Evolutionary conservation across 2,888 invertebrate genomes (phyloP).

Genomic region (Yponomeuta evonymella): DNA sequence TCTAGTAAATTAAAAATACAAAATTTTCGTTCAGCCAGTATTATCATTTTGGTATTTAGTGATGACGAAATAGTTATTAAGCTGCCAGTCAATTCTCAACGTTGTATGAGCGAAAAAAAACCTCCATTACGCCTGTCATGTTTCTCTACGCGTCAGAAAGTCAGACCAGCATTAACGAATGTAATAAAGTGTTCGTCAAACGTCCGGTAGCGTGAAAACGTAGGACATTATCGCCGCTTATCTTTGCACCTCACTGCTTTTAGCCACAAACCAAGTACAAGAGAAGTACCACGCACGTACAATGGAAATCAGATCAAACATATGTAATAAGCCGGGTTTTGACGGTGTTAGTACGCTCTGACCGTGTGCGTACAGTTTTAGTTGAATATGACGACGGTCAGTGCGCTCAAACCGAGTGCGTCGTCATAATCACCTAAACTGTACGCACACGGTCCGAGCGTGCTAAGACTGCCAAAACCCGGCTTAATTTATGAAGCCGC

Average conservation of each 20-base stretch:
- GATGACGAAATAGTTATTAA: background rate
- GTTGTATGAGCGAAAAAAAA: background rate
- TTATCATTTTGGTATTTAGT: background rate
- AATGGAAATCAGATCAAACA: background rate
- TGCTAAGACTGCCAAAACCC: no score
- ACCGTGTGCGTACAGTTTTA: no score
- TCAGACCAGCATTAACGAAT: background rate
- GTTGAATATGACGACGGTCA: no score
- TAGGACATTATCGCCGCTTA: constrained; percentile 1
- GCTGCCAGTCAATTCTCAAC: background rate
- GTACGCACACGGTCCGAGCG: no score
- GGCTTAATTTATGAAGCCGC: no score
- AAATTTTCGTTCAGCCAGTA: background rate
- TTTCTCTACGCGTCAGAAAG: background rate
- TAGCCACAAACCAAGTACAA: background rate
- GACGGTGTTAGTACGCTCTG: no score
- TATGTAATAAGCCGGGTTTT: no score
- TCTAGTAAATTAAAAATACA: no score
- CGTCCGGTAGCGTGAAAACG: background rate
- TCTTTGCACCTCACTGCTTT: background rate
- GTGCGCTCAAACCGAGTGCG: no score
- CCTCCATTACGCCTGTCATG: background rate
- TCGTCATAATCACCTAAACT: no score
- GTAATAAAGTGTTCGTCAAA: background rate
- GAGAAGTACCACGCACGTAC: background rate